Evolutionary conservation across 2,888 invertebrate species (phyloP), one percentile per base, ranked within the genome.

Genomic region (Protophormia terraenovae): DNA sequence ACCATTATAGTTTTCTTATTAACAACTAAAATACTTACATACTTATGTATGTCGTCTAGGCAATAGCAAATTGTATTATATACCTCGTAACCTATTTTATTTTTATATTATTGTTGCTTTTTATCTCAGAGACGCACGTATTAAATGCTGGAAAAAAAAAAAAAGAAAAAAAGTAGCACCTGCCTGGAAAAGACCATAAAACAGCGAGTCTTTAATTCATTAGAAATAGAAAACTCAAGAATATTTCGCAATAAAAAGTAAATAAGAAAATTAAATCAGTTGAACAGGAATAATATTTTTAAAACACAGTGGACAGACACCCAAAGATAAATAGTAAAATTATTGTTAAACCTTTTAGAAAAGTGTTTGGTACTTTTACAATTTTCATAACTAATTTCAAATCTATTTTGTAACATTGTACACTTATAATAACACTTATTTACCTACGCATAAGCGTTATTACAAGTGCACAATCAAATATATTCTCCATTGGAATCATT

Each of bases 21-120:
- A 53, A 27, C 27, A 45, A 45, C 22, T n/a, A 38, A 24, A n/a
- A n/a, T n/a, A n/a, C n/a, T n/a, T n/a, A n/a, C n/a, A n/a, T n/a
- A n/a, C n/a, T n/a, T n/a, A n/a, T n/a, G n/a, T n/a, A 32, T 0
- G 29, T 60, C 16, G 27, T 50, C 50, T 19, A 53, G 62, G 24
- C 38, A 66, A 76, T 66, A 66, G 41, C 66, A 76, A n/a, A 27
- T 76, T 76, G 64, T 16, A 14, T 38, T 55, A n/a, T 76, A 76
- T 64, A 76, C 76, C 76, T 55, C 41, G 29, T 76, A 76, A 76
- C 76, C 76, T 66, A 50, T 75, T 12, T 76, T 66, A 12, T 73
- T 66, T 75, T 73, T 72, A 0, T 73, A 22, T 12, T 32, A 27
- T 19, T 29, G 12, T 24, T 27, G n/a, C 6, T 24, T 55, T 41